These are phyloP conservation scores for Hypercompe scribonia DNA, from an alignment of 2,888 invertebrate genomes.

Conservation along the genomic window DNA sequence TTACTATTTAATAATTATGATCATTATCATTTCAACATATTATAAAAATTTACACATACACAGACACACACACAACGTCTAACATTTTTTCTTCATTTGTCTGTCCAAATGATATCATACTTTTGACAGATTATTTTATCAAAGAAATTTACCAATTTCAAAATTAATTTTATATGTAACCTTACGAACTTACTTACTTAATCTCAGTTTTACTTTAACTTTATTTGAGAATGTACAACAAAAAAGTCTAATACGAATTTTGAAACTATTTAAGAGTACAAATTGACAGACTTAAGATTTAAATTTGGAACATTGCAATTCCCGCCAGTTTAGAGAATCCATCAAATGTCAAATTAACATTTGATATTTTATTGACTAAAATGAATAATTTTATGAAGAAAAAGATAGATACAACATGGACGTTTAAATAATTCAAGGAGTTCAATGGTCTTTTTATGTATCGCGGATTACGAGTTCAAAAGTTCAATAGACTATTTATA, in stretches of 20 bases:
- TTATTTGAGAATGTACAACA: neutral
- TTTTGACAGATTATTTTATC: no score
- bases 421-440: constrained; percentile 40
- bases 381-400: neutral
- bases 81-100: no score
- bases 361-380: neutral
- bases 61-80: no score
- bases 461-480: constrained; percentile 41
- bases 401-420: constrained; percentile 12
- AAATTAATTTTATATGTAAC: neutral
- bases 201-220: neutral
- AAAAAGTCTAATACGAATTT: neutral
- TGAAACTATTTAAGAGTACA: neutral
- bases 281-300: neutral
- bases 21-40: neutral
- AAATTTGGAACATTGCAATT: neutral
- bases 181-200: neutral
- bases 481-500: constrained; percentile 54
- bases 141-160: neutral
- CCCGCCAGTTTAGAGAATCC: neutral
- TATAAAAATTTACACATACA: neutral
- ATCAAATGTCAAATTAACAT: neutral
- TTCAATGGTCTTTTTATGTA: constrained; percentile 54
- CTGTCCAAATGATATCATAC: no score
- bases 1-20: neutral